A percentile compares a stretch with the other conserved stretches of the same genome.
These are phyloP conservation scores for Callyntrura guangdongensis DNA, from an alignment of 2,888 invertebrate species.

Conservation along the genomic window DNA sequence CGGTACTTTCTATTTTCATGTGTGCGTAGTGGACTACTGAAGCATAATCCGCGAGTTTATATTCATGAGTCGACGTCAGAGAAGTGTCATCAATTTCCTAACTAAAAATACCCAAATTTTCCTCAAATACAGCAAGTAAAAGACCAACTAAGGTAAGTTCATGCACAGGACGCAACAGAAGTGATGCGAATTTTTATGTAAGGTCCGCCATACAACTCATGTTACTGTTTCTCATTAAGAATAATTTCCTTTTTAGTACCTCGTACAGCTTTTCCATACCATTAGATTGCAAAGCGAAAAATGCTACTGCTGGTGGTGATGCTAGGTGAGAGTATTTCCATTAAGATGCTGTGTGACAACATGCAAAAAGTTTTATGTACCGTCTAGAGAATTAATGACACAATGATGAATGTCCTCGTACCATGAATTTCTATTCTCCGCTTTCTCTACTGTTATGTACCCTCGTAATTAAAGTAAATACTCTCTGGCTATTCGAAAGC, in stretches of 20 bases:
- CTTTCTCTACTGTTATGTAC: not conserved
- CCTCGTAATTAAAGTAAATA: slow-evolving; percentile 61
- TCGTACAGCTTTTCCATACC: not conserved
- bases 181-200: not conserved
- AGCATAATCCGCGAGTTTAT: not conserved
- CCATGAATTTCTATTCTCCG: slow-evolving; percentile 18
- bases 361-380: not conserved
- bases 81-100: not conserved
- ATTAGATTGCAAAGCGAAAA: not conserved
- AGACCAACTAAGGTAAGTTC: not conserved
- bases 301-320: no score
- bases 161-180: not conserved
- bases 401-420: slow-evolving; percentile 64
- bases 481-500: slow-evolving; percentile 43
- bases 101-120: not conserved
- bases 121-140: not conserved
- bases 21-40: no score
- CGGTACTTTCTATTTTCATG: no score
- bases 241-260: not conserved
- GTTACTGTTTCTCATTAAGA: not conserved
- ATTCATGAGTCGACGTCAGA: not conserved
- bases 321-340: slow-evolving; percentile 21
- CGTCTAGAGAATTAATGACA: slow-evolving; percentile 68
- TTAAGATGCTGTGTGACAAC: slow-evolving; percentile 43
- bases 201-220: not conserved